phyloP scores from a whole-genome alignment of 2,113 vertebrate species.

The Xerus inauris region DNA sequence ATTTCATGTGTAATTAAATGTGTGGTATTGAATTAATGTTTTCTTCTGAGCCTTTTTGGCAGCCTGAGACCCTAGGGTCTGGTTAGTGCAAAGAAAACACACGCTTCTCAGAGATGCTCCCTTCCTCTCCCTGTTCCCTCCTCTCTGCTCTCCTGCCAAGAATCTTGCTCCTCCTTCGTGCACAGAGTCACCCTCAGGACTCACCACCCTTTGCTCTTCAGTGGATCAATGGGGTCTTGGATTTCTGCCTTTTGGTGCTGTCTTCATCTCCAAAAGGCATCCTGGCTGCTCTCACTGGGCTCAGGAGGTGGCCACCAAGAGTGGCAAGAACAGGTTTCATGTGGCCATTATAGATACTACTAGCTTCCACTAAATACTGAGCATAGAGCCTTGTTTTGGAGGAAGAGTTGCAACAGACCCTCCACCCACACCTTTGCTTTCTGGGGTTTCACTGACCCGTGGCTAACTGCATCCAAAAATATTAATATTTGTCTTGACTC shows the following conservation, averaged over 20 bases:
- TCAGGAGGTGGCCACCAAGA: neutral
- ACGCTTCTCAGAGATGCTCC: constrained; percentile 71
- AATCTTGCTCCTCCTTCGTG: neutral
- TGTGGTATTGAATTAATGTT: constrained; percentile 85
- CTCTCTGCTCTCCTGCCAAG: neutral
- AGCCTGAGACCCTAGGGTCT: constrained; percentile 79
- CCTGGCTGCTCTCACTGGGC: fast-evolving
- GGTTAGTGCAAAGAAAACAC: constrained; percentile 82
- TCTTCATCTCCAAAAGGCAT: neutral
- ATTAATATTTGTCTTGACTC: neutral
- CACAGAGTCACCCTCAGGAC: neutral
- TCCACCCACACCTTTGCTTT: neutral
- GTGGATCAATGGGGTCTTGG: fast-evolving
- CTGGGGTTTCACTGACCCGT: neutral
- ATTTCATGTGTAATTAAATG: constrained; percentile 88
- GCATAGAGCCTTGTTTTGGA: neutral
- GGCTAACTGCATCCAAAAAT: neutral
- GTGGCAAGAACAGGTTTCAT: neutral
- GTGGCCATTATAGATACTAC: neutral
- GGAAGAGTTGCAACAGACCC: no score
- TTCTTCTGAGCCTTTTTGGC: constrained; percentile 85
- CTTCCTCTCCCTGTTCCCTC: constrained; percentile 45
- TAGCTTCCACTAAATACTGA: neutral
- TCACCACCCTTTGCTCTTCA: neutral
- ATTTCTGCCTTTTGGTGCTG: neutral